These are phyloP conservation scores for Ormyrus nitidulus DNA, from an alignment of 2,888 invertebrate species.

Conservation along the genomic window DNA sequence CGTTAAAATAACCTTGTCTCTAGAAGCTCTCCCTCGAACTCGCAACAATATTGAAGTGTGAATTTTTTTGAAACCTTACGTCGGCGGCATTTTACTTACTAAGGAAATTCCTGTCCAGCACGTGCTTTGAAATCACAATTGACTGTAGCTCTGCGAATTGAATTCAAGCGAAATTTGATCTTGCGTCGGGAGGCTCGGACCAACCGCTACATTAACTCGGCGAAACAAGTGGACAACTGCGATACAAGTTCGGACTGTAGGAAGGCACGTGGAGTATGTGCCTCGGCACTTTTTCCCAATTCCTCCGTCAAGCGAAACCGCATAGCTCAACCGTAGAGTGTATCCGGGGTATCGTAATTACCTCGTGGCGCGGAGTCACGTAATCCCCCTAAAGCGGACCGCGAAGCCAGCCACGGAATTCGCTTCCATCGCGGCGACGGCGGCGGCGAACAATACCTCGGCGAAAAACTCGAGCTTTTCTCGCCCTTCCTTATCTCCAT, in stretches of 20 bases:
- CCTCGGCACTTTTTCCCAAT: not conserved
- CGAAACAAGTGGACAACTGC: too few species aligned
- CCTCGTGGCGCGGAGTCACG: constrained; percentile 61
- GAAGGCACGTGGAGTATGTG: too few species aligned
- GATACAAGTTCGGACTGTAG: too few species aligned
- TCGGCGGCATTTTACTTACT: too few species aligned
- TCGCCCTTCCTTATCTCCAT: constrained; percentile 8
- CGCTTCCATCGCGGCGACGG: constrained; percentile 16
- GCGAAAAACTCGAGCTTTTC: not conserved
- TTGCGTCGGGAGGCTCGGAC: too few species aligned
- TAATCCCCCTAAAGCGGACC: constrained; percentile 52
- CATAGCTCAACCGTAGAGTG: constrained; percentile 1
- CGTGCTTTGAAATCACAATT: too few species aligned
- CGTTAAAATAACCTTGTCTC: constrained; percentile 35
- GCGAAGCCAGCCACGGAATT: constrained; percentile 47
- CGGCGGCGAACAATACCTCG: constrained; percentile 29
- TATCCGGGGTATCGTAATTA: constrained; percentile 62
- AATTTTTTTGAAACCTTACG: too few species aligned
- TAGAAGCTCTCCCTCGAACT: constrained; percentile 29
- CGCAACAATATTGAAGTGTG: constrained; percentile 16
- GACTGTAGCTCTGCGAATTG: too few species aligned
- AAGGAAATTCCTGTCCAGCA: too few species aligned
- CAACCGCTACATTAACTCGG: too few species aligned
- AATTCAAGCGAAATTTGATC: too few species aligned
- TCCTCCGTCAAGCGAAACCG: not conserved